Base-by-base conservation (phyloP, 2,113 vertebrate genomes). In the Phainopepla nitens region DNA sequence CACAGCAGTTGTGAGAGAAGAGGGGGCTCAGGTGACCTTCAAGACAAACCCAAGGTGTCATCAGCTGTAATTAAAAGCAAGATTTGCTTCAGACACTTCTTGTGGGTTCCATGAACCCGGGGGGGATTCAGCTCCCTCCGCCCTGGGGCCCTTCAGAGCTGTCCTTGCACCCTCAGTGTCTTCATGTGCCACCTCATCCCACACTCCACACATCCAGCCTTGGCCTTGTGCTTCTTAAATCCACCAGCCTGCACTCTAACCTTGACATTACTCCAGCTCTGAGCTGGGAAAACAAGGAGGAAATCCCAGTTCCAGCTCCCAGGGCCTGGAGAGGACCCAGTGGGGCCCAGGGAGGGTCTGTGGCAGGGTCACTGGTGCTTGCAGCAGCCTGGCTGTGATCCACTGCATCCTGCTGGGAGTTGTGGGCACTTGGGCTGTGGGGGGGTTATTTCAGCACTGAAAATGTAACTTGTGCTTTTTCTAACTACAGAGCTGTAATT, bases 171-270 rank as follows among this genome's bases (percentile, higher is more conserved):
- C 51, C 25, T 53, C 25, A 36, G 61, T 69, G 47, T 16, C 42
- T 64, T 53, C 22, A 1, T 17, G 27, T n/a, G 12, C 44, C 25
- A 1, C 27, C 3, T 24, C 36, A 6, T 28, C 11, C 47, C 13
- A 1, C 0, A 0, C 66, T 66, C 29, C 36, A 15, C 79, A 25
- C n/a, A 3, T 2, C 7, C 35, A 75, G 57, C 72, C 20, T 33
- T 58, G 79, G 50, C 76, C 53, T 35, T 2, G 3, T 25, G 35
- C 61, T 54, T 12, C 17, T 72, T 17, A 3, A 23, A 72, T 57
- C 35, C 56, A 24, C 53, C 85, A 39, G 21, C 20, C 57, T 42
- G 33, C 19, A 12, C 33, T 28, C 18, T 6, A 64, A 27, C 58
- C 68, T 60, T 72, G 45, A 16, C 20, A 3, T 47, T 21, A 42